Evolutionary conservation across 2,797 vertebrate genomes (phyloP).

Genomic region (Amazona finschi): DNA sequence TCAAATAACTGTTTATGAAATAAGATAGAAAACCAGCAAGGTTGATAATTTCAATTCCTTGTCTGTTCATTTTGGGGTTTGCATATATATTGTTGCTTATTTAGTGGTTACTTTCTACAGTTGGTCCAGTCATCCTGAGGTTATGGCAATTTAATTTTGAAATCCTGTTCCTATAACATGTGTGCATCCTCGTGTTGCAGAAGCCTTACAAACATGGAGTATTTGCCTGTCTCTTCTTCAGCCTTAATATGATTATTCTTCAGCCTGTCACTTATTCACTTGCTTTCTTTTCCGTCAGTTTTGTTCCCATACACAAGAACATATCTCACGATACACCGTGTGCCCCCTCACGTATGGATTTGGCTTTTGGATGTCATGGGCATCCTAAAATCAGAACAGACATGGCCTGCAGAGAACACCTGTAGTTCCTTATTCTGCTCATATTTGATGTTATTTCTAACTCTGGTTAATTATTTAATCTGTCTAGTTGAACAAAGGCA

Average conservation of each 20-base stretch:
- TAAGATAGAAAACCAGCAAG: background rate
- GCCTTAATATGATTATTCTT: background rate
- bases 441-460: constrained; percentile 30
- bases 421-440: constrained; percentile 24
- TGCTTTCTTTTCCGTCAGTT: background rate
- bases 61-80: background rate
- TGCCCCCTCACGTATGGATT: background rate
- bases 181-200: background rate
- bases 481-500: constrained; percentile 40
- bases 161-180: background rate
- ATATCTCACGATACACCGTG: fast-evolving
- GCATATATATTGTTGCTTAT: background rate
- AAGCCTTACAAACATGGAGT: background rate
- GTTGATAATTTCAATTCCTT: background rate
- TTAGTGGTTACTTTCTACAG: background rate
- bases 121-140: background rate
- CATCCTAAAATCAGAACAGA: constrained; percentile 1
- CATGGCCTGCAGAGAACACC: background rate
- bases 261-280: background rate
- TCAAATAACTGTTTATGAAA: background rate
- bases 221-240: background rate
- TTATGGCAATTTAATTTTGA: background rate
- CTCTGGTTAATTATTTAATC: constrained; percentile 49
- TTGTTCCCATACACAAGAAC: background rate
- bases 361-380: background rate